A percentile compares a stretch with the other conserved stretches of the same genome.
phyloP scores from a whole-genome alignment of 1,140 invertebrate genomes.

The Procambarus virginalis region DNA sequence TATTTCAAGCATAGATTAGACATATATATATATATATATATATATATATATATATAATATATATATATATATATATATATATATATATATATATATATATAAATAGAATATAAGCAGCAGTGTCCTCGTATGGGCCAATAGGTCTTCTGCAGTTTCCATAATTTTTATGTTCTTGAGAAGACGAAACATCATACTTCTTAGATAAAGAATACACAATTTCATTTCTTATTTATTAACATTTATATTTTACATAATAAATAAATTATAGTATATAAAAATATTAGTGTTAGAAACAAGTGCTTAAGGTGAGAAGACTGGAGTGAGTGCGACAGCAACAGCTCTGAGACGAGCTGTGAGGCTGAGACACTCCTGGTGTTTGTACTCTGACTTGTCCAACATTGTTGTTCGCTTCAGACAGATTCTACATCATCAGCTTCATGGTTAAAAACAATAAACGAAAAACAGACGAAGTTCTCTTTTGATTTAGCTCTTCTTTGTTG shows the following conservation, averaged over 20 bases:
- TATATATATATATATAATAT: neutral
- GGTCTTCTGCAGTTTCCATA: too few species aligned
- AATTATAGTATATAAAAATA: neutral
- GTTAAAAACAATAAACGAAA: neutral
- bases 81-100: constrained; percentile 28
- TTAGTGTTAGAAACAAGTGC: neutral
- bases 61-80: constrained; percentile 43
- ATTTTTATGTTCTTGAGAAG: too few species aligned
- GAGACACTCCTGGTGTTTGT: neutral
- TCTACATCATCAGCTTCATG: neutral
- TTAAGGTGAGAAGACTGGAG: neutral
- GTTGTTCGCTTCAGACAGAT: neutral
- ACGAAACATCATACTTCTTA: neutral
- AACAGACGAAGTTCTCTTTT: neutral
- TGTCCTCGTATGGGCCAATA: too few species aligned
- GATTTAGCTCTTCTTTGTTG: neutral
- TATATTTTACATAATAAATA: neutral
- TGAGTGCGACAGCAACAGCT: neutral
- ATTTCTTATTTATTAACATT: neutral
- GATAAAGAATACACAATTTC: neutral
- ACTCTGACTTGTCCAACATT: neutral
- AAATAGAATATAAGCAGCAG: neutral
- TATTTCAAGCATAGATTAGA: too few species aligned
- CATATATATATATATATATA: constrained; percentile 11
- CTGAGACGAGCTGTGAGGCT: neutral